phyloP scores from a whole-genome alignment of 2,888 invertebrate genomes.

The Mimumesa dahlbomi region DNA sequence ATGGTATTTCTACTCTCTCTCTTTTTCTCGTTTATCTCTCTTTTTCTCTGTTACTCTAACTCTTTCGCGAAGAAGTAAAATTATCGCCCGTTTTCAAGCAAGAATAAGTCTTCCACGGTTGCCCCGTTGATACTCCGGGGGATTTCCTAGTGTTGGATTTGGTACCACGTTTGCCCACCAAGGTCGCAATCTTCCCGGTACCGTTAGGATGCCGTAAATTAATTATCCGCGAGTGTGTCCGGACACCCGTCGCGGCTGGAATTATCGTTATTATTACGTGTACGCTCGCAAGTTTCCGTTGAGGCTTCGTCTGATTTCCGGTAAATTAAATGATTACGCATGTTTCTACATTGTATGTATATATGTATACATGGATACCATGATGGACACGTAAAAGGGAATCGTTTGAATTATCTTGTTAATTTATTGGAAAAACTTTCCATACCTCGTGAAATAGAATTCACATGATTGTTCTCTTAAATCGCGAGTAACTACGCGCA shows the following conservation, averaged over 20 bases:
- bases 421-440: no score
- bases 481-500: no score
- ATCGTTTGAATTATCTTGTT: no score
- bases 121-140: slow-evolving; percentile 16
- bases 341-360: no score
- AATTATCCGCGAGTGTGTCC: slow-evolving; percentile 44
- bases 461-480: no score
- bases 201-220: slow-evolving; percentile 56
- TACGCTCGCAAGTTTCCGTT: background rate
- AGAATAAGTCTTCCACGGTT: slow-evolving; percentile 21
- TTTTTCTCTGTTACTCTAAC: no score
- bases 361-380: no score
- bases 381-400: no score
- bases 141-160: slow-evolving; percentile 15
- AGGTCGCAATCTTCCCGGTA: slow-evolving; percentile 54
- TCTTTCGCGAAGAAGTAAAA: slow-evolving; percentile 50
- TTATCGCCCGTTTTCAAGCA: slow-evolving; percentile 44
- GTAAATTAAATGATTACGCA: no score
- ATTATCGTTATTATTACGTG: slow-evolving; percentile 19
- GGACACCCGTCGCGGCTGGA: slow-evolving; percentile 6
- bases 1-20: slow-evolving; percentile 14
- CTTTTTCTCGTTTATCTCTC: no score
- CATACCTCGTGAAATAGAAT: no score
- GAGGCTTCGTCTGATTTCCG: background rate
- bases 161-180: slow-evolving; percentile 39